Evolutionary conservation across 1,140 invertebrate genomes (phyloP).

Genomic region (Drosophila ogumai): DNA sequence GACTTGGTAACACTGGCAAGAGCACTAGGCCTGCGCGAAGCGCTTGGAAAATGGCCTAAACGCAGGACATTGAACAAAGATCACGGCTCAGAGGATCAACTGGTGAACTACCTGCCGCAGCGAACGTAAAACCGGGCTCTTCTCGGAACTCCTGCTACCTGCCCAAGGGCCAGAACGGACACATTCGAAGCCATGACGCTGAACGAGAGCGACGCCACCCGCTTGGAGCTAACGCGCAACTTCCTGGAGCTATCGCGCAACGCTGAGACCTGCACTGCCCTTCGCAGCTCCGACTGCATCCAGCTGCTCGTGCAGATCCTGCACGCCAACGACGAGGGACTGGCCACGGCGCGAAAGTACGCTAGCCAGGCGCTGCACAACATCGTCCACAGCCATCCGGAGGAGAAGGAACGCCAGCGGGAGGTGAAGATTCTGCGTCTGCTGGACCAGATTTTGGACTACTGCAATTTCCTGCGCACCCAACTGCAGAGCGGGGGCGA

Average conservation of each 20-base stretch:
- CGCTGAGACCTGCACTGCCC: slow-evolving; percentile 95
- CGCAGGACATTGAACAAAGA: slow-evolving; percentile 34
- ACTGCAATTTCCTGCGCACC: slow-evolving; percentile 87
- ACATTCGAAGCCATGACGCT: slow-evolving; percentile 59
- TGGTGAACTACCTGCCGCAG: slow-evolving; percentile 24
- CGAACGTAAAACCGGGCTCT: slow-evolving; percentile 11
- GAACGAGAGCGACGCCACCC: slow-evolving; percentile 86
- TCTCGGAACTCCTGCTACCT: slow-evolving; percentile 18
- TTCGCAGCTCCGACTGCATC: slow-evolving; percentile 96
- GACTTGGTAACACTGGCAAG: slow-evolving; percentile 11
- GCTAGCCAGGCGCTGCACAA: slow-evolving; percentile 94
- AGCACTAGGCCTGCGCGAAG: slow-evolving; percentile 35
- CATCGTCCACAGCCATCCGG: slow-evolving; percentile 94
- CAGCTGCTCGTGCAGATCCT: slow-evolving; percentile 96
- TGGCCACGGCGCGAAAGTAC: slow-evolving; percentile 87
- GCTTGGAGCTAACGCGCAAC: slow-evolving; percentile 94
- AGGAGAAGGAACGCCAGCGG: slow-evolving; percentile 94
- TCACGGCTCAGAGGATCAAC: slow-evolving; percentile 13
- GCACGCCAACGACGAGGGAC: slow-evolving; percentile 88
- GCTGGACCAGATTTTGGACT: slow-evolving; percentile 92
- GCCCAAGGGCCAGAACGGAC: not conserved
- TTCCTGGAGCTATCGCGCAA: slow-evolving; percentile 95
- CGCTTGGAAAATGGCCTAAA: slow-evolving; percentile 52
- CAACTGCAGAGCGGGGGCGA: slow-evolving; percentile 86
- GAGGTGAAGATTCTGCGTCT: slow-evolving; percentile 94